These are phyloP conservation scores for Saguinus midas DNA, from an alignment of 2,113 vertebrate genomes.

Conservation along the genomic window DNA sequence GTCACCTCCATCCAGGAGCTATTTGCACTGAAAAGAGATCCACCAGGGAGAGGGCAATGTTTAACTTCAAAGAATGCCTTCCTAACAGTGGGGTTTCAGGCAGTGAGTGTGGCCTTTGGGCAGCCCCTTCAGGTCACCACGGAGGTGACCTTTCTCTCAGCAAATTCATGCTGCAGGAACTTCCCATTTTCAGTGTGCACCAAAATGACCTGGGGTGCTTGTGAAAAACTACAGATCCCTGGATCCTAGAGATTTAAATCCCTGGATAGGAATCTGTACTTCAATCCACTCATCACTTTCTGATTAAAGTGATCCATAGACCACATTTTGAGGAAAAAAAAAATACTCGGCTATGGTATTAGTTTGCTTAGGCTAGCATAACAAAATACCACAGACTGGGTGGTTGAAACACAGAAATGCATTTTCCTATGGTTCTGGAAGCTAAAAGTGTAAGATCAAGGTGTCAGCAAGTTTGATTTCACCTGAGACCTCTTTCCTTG, in stretches of 20 bases:
- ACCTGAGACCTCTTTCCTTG: background rate
- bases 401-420: background rate
- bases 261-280: background rate
- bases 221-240: background rate
- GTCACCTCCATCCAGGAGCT: conserved; percentile 74
- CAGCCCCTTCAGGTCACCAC: background rate
- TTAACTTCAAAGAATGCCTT: conserved; percentile 58
- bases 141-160: background rate
- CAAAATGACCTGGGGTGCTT: background rate
- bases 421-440: background rate
- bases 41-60: conserved; percentile 53
- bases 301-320: background rate
- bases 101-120: background rate
- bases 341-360: background rate
- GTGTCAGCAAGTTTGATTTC: background rate
- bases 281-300: background rate
- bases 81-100: background rate
- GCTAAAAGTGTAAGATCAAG: background rate
- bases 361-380: background rate
- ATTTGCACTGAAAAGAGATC: conserved; percentile 71
- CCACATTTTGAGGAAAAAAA: background rate
- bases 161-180: background rate
- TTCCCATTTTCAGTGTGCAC: background rate
- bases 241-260: background rate
- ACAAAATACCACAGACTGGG: background rate